Evolutionary conservation across 2,797 vertebrate genomes (phyloP).

Genomic region (Babyrousa celebensis): DNA sequence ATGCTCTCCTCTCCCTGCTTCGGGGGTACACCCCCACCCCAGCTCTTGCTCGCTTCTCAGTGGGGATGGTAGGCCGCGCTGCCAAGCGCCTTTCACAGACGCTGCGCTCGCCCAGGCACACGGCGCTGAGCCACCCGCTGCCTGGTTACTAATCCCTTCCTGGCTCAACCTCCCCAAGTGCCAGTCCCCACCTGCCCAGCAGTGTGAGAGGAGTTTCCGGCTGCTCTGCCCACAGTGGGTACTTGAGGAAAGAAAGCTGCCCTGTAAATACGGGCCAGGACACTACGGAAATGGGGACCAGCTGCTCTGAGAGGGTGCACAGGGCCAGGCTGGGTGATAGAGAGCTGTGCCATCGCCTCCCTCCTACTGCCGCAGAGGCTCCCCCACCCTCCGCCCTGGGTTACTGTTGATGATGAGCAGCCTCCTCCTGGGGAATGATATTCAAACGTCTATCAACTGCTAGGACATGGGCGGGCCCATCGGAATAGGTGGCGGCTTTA

Average conservation of each 20-base stretch:
- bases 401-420: background rate
- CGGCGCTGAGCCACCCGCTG: slow-evolving; percentile 76
- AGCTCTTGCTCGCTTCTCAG: slow-evolving; percentile 43
- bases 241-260: slow-evolving; percentile 77
- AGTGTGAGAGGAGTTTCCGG: slow-evolving; percentile 74
- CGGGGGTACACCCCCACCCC: background rate
- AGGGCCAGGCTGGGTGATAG: background rate
- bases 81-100: slow-evolving; percentile 74
- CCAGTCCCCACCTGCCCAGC: slow-evolving; percentile 81
- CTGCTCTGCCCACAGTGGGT: slow-evolving; percentile 73
- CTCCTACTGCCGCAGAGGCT: background rate
- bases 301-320: slow-evolving; percentile 64
- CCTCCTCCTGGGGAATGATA: background rate
- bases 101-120: slow-evolving; percentile 65
- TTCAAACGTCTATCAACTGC: background rate
- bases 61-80: slow-evolving; percentile 56
- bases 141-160: slow-evolving; percentile 88
- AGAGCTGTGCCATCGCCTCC: background rate
- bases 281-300: slow-evolving; percentile 72
- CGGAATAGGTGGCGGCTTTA: background rate
- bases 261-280: slow-evolving; percentile 63
- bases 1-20: background rate
- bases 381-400: background rate
- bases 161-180: slow-evolving; percentile 76
- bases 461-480: background rate